phyloP scores from a whole-genome alignment of 1,140 invertebrate genomes.

The Camponotus vicinus region DNA sequence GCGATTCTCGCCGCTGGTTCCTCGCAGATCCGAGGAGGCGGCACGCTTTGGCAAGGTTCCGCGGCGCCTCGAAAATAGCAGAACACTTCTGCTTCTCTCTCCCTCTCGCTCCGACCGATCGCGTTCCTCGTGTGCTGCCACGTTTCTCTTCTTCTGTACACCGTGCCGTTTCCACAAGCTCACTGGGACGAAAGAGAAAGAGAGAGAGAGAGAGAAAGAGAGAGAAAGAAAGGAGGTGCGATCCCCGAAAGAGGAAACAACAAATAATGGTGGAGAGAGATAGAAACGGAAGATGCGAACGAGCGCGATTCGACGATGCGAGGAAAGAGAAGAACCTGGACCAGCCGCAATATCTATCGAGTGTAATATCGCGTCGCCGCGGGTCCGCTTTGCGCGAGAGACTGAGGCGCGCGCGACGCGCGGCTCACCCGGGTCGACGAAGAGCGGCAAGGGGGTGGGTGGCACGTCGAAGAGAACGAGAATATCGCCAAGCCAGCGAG shows the following conservation, averaged over 20 bases:
- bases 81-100: conserved; percentile 55
- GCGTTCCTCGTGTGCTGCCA: neutral
- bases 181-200: too few relatives aligned
- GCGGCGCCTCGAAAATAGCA: conserved; percentile 75
- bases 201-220: too few relatives aligned
- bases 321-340: conserved; percentile 64
- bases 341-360: conserved; percentile 65
- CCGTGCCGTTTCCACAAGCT: neutral
- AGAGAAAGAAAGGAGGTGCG: neutral
- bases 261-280: neutral
- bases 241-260: neutral
- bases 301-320: neutral
- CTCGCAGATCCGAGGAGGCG: conserved; percentile 31
- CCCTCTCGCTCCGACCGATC: conserved; percentile 40
- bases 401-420: conserved; percentile 65
- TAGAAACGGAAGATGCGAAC: neutral
- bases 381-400: conserved; percentile 72
- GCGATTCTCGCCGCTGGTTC: conserved; percentile 16
- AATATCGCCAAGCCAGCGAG: conserved; percentile 7
- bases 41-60: conserved; percentile 70
- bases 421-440: conserved; percentile 51
- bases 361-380: conserved; percentile 61
- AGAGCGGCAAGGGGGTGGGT: conserved; percentile 46
- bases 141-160: conserved; percentile 9
- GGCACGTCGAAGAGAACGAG: conserved; percentile 27